phyloP scores from a whole-genome alignment of 2,888 invertebrate species.

The Protophormia terraenovae region DNA sequence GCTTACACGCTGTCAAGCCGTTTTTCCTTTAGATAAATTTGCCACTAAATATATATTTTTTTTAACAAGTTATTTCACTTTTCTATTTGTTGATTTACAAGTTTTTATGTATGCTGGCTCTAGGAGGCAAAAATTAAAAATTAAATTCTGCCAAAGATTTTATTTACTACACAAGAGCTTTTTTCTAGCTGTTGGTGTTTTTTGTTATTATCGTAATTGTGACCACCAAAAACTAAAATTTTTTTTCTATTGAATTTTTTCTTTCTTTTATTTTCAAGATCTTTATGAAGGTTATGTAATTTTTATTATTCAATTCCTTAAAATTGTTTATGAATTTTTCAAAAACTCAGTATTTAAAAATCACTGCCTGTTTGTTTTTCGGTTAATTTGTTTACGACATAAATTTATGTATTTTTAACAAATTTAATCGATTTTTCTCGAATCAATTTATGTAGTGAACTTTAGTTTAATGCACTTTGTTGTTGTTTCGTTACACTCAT shows the following conservation, averaged over 20 bases:
- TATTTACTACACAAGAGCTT: conserved; percentile 37
- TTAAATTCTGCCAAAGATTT: not conserved
- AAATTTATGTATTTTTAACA: not conserved
- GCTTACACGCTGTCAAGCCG: conserved; percentile 22
- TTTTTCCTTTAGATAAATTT: conserved; percentile 1
- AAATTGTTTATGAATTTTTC: not conserved
- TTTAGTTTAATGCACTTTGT: conserved; percentile 2
- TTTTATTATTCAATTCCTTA: conserved; percentile 37
- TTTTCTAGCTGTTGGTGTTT: not conserved
- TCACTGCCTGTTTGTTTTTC: not conserved
- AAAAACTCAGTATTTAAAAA: not conserved
- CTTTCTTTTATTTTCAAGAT: conserved; percentile 52
- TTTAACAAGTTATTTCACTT: not conserved
- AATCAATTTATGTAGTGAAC: conserved; percentile 1
- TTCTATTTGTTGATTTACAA: not conserved
- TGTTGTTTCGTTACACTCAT: not conserved
- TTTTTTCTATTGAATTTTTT: conserved; percentile 6
- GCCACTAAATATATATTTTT: not conserved
- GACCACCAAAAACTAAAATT: conserved; percentile 15
- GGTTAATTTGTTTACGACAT: not conserved
- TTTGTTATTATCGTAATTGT: conserved; percentile 7
- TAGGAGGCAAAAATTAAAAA: not conserved
- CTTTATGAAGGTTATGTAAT: conserved; percentile 57
- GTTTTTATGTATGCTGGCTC: not conserved
- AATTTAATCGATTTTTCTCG: conserved; percentile 59